Conservation (phyloP, 2,888 invertebrate genomes). For the Notodonta dromedarius region DNA sequence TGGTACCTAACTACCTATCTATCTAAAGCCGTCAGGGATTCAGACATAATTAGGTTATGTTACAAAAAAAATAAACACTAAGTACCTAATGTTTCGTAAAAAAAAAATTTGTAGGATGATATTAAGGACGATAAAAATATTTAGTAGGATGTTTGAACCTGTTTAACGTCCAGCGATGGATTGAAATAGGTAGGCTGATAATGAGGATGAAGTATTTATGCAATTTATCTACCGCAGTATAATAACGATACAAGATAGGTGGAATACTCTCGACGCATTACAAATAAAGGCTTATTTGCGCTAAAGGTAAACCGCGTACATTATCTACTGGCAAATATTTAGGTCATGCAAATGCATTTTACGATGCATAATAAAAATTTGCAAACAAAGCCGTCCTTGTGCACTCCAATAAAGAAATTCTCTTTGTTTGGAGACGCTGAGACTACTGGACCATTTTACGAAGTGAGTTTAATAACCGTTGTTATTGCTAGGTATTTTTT, state of each 20-base stretch:
- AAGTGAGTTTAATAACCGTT: background rate
- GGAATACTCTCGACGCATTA: background rate
- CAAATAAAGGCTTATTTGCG: constrained; percentile 2
- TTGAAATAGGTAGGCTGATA: too few relatives aligned
- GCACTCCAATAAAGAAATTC: constrained; percentile 22
- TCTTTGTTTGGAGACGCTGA: constrained; percentile 26
- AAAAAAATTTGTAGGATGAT: too few relatives aligned
- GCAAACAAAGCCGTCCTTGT: constrained; percentile 34
- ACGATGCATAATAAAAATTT: constrained; percentile 36
- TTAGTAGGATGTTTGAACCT: too few relatives aligned
- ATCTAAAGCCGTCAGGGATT: too few relatives aligned
- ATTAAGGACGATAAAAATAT: too few relatives aligned
- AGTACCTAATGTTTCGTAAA: too few relatives aligned
- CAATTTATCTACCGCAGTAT: too few relatives aligned
- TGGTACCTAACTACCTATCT: too few relatives aligned
- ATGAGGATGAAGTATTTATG: too few relatives aligned
- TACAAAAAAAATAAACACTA: background rate
- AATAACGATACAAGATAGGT: background rate
- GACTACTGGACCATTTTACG: constrained; percentile 28
- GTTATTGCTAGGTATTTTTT: background rate
- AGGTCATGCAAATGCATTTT: constrained; percentile 35
- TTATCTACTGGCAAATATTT: constrained; percentile 31
- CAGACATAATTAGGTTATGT: background rate
- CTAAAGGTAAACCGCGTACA: constrained; percentile 1
- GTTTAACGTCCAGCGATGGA: too few relatives aligned